These are phyloP conservation scores for Atta colombica DNA, from an alignment of 1,140 invertebrate species.

Conservation along the genomic window DNA sequence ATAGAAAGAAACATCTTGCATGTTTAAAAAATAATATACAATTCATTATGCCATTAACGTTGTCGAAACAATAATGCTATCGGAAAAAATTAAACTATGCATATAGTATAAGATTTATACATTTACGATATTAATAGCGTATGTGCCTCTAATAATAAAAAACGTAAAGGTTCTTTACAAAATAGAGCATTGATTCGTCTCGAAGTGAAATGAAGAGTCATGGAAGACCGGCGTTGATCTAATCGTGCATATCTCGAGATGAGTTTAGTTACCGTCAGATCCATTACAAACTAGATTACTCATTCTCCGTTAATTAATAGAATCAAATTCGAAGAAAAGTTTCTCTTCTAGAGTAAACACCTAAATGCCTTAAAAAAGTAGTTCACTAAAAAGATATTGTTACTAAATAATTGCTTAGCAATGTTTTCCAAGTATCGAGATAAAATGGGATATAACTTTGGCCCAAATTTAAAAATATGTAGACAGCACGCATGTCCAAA, in stretches of 20 bases:
- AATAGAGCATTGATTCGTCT: constrained; percentile 42
- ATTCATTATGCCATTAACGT: constrained; percentile 11
- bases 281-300: constrained; percentile 47
- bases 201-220: constrained; percentile 55
- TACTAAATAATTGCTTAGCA: neutral
- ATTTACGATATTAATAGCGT: neutral
- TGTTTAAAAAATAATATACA: constrained; percentile 23
- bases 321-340: neutral
- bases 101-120: neutral
- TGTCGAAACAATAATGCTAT: constrained; percentile 2
- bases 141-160: neutral
- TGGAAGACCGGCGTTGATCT: constrained; percentile 32
- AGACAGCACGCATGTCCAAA: too few relatives aligned
- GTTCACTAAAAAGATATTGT: neutral
- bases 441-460: too few relatives aligned
- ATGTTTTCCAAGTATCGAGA: neutral
- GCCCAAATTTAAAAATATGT: too few relatives aligned
- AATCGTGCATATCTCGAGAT: constrained; percentile 43
- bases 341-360: neutral
- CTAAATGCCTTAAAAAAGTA: neutral
- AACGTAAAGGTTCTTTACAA: constrained; percentile 20
- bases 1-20: neutral
- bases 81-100: neutral
- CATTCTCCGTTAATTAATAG: constrained; percentile 53
- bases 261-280: constrained; percentile 45